Evolutionary conservation across 2,797 vertebrate genomes (phyloP), one percentile per base, ranked within the genome.

Genomic region (Ciconia nigra): DNA sequence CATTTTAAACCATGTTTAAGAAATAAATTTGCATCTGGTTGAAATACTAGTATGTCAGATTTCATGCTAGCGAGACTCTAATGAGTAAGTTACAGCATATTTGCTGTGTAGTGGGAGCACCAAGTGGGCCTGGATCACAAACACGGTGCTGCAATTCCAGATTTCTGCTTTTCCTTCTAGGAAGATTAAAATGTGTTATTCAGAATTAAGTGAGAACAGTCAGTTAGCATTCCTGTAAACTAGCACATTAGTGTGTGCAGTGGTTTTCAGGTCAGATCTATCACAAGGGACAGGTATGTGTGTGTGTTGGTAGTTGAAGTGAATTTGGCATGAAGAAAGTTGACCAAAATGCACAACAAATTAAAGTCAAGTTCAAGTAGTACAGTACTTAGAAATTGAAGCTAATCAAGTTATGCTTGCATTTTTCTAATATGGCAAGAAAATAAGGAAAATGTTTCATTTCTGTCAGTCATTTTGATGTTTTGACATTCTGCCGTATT

Each of bases 301-400:
- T 5, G 14, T 8, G 11, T 74, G 39, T 61, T 67, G 83, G 81
- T 72, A 58, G 70, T 9, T 78, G 47, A 52, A 90, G 25, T 57
- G 63, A 84, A 78, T 90, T 66, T 87, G 73, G 57, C 83, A 71
- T 41, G 61, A 73, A 87, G 63, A 90, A 95, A 87, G 74, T 52
- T 88, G 79, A 95, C 81, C 87, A 91, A 95, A 94, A 94, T 47
- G 69, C 71, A 55, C 49, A 81, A 80, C 88, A 91, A 88, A 69
- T 54, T 91, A 22, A 92, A 91, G 55, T 70, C 33, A 67, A 33
- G 39, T 90, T 91, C 49, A 37, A 25, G 52, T 61, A 81, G 8
- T 37, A 54, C 54, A 61, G 49, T 71, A 29, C 79, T 55, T 90
- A 82, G 46, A 78, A 39, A 39, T 20, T 21, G 9, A 86, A 94